These are phyloP conservation scores for Deilephila elpenor DNA, from an alignment of 2,888 invertebrate genomes.

Conservation along the genomic window DNA sequence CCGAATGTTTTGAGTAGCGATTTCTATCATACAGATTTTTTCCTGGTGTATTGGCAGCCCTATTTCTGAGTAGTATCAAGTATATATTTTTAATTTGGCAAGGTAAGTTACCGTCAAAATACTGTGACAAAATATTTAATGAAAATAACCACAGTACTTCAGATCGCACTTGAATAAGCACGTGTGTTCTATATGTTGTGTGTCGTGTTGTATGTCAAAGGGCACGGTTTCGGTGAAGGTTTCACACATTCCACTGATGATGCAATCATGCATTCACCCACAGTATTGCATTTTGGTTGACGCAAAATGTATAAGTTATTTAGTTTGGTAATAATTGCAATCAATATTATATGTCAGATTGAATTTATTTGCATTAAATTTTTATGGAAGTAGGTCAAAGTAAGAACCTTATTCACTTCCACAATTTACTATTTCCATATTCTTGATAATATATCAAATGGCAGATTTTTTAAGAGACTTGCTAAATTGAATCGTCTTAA, in stretches of 20 bases:
- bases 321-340: no score
- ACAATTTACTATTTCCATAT: no score
- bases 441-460: no score
- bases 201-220: background rate
- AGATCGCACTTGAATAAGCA: background rate
- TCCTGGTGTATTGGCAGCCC: conserved; percentile 8
- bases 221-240: conserved; percentile 16
- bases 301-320: background rate
- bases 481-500: no score
- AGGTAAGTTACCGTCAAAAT: background rate
- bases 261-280: background rate
- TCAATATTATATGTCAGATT: no score
- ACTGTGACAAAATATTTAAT: no score
- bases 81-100: background rate
- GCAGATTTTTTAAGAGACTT: no score
- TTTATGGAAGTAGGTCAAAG: no score
- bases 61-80: background rate
- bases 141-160: background rate
- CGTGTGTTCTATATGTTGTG: conserved; percentile 13
- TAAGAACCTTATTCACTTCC: no score
- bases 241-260: background rate
- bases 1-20: background rate
- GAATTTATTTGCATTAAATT: no score
- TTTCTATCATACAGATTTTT: background rate
- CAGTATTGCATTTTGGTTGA: background rate